Evolutionary conservation across 1,140 invertebrate species (phyloP).

Genomic region (Procambarus clarkii): DNA sequence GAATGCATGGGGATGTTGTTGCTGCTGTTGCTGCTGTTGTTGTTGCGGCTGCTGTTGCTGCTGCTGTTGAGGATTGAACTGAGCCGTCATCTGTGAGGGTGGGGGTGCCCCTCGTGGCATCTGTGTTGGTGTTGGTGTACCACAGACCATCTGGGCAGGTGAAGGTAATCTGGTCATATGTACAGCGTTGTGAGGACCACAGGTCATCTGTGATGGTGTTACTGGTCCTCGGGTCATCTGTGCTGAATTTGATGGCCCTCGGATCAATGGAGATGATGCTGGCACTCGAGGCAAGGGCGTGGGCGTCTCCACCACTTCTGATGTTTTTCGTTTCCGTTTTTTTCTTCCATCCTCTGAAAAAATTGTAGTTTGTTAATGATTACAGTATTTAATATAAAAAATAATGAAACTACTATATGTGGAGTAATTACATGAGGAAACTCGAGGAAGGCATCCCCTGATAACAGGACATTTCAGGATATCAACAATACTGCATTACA

Average conservation of each 20-base stretch:
- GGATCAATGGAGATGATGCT: constrained; percentile 31
- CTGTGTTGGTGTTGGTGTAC: constrained; percentile 58
- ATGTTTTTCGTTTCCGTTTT: constrained; percentile 55
- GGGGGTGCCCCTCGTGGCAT: constrained; percentile 23
- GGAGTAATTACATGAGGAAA: no score
- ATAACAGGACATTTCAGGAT: no score
- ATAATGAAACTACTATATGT: no score
- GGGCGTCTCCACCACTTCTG: constrained; percentile 30
- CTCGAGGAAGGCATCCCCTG: no score
- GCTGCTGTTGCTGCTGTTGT: constrained; percentile 44
- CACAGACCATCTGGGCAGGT: constrained; percentile 55
- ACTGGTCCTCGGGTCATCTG: constrained; percentile 34
- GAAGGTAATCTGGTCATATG: constrained; percentile 58
- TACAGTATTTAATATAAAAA: background rate
- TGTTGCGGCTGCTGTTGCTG: constrained; percentile 30
- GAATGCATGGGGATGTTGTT: constrained; percentile 51
- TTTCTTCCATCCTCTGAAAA: constrained; percentile 61
- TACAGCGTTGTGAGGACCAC: constrained; percentile 30
- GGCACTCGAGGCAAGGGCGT: constrained; percentile 8
- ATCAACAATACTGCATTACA: no score
- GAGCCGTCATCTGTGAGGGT: constrained; percentile 40
- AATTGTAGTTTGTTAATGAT: background rate
- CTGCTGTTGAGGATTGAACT: constrained; percentile 30
- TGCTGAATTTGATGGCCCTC: constrained; percentile 19
- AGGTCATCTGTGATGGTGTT: constrained; percentile 46